Evolutionary conservation across 2,888 invertebrate species (phyloP).

Genomic region (Melinaea menophilus): DNA sequence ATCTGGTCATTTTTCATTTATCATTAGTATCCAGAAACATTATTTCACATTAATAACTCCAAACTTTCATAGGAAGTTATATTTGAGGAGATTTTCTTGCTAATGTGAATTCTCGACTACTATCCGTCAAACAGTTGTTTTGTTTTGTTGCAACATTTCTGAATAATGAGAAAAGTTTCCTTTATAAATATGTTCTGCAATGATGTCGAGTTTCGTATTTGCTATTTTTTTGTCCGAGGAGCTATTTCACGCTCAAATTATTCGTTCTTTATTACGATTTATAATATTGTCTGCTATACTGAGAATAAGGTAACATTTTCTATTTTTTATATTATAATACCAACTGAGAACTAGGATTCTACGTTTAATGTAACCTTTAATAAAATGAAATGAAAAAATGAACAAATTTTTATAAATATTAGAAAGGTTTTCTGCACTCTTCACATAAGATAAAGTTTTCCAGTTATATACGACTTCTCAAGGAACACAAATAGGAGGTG

Average conservation of each 20-base stretch:
- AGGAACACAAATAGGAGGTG: no score
- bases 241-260: slow-evolving; percentile 13
- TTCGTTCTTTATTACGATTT: no score
- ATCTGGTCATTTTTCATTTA: not conserved
- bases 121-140: slow-evolving; percentile 33
- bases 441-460: no score
- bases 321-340: no score
- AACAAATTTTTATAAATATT: no score
- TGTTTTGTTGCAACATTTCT: slow-evolving; percentile 32
- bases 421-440: no score
- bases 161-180: slow-evolving; percentile 37
- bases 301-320: no score
- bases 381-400: no score
- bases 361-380: no score
- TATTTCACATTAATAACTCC: slow-evolving; percentile 9
- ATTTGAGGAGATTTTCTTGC: slow-evolving; percentile 31
- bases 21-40: not conserved
- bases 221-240: slow-evolving; percentile 28
- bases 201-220: slow-evolving; percentile 23
- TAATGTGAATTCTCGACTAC: slow-evolving; percentile 28
- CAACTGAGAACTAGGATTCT: no score
- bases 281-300: no score
- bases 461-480: no score
- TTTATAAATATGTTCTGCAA: slow-evolving; percentile 30
- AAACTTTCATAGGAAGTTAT: slow-evolving; percentile 17